Evolutionary conservation across 2,888 invertebrate genomes (phyloP), one percentile per base, ranked within the genome.

Genomic region (Scelioninae gen. 1): DNA sequence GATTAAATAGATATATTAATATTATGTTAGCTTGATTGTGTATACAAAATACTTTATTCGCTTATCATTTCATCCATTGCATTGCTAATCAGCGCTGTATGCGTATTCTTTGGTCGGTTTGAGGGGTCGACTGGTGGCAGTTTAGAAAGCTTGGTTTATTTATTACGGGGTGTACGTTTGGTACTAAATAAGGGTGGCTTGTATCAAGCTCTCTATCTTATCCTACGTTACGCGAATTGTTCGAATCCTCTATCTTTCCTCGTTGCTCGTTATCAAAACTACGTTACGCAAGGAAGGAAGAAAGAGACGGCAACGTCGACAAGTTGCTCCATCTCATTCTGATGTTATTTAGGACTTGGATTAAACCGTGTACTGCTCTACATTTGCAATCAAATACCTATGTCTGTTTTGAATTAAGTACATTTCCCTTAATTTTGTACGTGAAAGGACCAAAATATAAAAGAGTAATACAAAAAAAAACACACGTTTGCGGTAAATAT

Each of bases 281-380:
- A 7, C 56, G 60, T 72, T 75, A 56, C 56, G 55, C 49, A 71
- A 76, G 65, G 40, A 63, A 56, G 69, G 53, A 75, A 74, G 80
- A 79, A 34, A 75, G 75, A 74, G 81, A 84, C 38, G 76, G 55
- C 40, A 65, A 81, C 49, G 69, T 77, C 83, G 80, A 85, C 83
- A 81, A 82, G 60, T 77, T 55, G 68, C 55, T 69, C 45, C 23
- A 29, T 85, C 83, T 85, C 82, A 58, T 86, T 89, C 86, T 88
- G 88, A 89, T 88, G 88, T 88, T 89, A 90, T 90, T 88, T 88
- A 87, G 86, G 87, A 86, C 80, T 88, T 84, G 88, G 89, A 90
- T 90, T 89, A 89, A 90, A 90, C 84, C 88, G 76, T 88, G 88
- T 89, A 88, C 87, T 77, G 84, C 71, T 82, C 72, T 83, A 83